These are phyloP conservation scores for Gracilinanus agilis DNA, from an alignment of 2,113 vertebrate genomes.

Conservation along the genomic window DNA sequence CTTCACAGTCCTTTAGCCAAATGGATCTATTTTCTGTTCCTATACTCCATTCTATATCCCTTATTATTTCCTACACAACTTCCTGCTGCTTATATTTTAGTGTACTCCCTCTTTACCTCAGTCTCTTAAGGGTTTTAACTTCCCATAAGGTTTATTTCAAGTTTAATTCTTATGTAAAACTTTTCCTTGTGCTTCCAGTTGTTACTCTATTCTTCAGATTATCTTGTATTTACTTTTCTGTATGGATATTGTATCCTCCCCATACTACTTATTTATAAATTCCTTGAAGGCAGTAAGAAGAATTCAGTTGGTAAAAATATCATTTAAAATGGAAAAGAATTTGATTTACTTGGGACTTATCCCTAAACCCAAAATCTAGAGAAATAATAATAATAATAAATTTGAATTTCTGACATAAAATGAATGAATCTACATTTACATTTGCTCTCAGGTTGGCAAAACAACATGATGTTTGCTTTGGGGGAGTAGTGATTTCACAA, in stretches of 20 bases:
- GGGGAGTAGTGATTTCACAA: not conserved
- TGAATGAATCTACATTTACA: not conserved
- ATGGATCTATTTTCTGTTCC: not conserved
- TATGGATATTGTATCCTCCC: not conserved
- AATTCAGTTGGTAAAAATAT: not conserved
- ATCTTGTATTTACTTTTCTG: not conserved
- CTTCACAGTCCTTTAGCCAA: not conserved
- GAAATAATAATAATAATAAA: not conserved
- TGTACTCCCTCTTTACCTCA: not conserved
- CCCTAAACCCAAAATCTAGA: not conserved
- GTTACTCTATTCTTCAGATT: not conserved
- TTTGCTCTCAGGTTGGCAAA: not conserved
- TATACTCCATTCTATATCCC: not conserved
- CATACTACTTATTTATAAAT: not conserved
- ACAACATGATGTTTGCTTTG: not conserved
- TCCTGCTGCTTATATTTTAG: not conserved
- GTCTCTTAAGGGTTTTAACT: not conserved
- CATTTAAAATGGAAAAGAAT: not conserved
- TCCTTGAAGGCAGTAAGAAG: not conserved
- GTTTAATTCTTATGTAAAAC: not conserved
- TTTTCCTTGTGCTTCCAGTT: not conserved
- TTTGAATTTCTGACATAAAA: not conserved
- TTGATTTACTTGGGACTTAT: not conserved
- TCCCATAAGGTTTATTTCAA: not conserved
- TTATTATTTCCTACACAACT: not conserved